phyloP scores from a whole-genome alignment of 1,140 invertebrate genomes.

The Macrocentrus cingulum region DNA sequence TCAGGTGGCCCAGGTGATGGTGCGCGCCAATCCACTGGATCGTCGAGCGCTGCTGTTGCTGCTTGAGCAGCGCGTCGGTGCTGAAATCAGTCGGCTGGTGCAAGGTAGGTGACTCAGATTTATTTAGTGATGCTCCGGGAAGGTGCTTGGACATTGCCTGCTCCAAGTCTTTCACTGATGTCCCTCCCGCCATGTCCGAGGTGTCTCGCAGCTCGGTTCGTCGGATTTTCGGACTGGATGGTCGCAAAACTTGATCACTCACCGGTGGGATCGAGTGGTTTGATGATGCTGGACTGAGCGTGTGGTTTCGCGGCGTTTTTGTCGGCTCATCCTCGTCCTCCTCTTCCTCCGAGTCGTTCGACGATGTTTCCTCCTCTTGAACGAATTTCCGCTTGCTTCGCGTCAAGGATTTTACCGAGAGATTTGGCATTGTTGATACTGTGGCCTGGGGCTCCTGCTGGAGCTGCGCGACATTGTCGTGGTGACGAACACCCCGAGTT shows the following conservation, averaged over 20 bases:
- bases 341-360: slow-evolving; percentile 61
- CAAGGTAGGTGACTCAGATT: slow-evolving; percentile 59
- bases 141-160: slow-evolving; percentile 96
- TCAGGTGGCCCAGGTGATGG: slow-evolving; percentile 65
- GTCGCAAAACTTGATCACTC: slow-evolving; percentile 45
- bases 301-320: slow-evolving; percentile 47
- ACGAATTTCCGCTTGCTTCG: slow-evolving; percentile 61
- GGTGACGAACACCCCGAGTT: slow-evolving; percentile 57
- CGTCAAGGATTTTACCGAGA: slow-evolving; percentile 39
- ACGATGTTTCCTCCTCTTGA: slow-evolving; percentile 59
- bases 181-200: slow-evolving; percentile 51
- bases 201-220: slow-evolving; percentile 40
- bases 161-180: slow-evolving; percentile 88
- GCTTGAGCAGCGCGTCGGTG: slow-evolving; percentile 79
- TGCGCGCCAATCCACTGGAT: slow-evolving; percentile 93
- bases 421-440: slow-evolving; percentile 36
- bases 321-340: slow-evolving; percentile 50
- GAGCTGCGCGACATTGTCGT: slow-evolving; percentile 60
- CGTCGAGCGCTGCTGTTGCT: slow-evolving; percentile 81
- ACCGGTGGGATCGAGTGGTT: slow-evolving; percentile 49
- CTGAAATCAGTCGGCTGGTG: slow-evolving; percentile 83
- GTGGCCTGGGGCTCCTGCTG: slow-evolving; percentile 46
- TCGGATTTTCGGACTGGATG: slow-evolving; percentile 55
- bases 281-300: slow-evolving; percentile 66
- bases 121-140: slow-evolving; percentile 67